phyloP scores from a whole-genome alignment of 2,888 invertebrate species.

The Protodeltote pygarga region DNA sequence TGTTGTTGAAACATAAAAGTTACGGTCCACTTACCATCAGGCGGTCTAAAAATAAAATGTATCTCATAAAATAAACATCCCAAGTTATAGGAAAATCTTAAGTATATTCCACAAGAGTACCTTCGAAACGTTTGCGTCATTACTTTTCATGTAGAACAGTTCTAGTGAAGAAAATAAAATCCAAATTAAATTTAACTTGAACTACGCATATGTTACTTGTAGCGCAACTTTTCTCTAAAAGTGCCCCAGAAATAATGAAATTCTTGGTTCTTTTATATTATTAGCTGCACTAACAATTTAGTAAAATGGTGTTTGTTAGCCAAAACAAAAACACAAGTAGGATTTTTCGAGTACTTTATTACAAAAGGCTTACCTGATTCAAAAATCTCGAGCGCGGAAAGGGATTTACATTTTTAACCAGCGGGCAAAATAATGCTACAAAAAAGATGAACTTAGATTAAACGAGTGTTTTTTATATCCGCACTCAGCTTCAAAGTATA shows the following conservation, averaged over 20 bases:
- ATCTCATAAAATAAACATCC: constrained; percentile 40
- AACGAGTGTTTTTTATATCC: constrained; percentile 45
- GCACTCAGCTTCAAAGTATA: constrained; percentile 18
- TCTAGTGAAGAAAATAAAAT: constrained; percentile 41
- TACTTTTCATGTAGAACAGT: constrained; percentile 38
- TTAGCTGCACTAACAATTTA: constrained; percentile 45
- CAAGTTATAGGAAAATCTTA: constrained; percentile 33
- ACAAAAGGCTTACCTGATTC: constrained; percentile 76
- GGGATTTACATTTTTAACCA: constrained; percentile 73
- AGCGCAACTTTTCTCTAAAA: constrained; percentile 30
- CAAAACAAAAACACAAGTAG: constrained; percentile 67
- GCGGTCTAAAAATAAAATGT: too few species aligned
- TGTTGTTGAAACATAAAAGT: too few species aligned
- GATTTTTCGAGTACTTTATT: constrained; percentile 71
- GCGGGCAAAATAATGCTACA: constrained; percentile 59
- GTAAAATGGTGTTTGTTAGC: constrained; percentile 47
- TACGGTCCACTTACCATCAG: too few species aligned
- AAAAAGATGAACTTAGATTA: constrained; percentile 60
- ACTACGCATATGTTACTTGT: constrained; percentile 40
- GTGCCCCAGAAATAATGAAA: constrained; percentile 24
- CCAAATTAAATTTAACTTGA: constrained; percentile 47
- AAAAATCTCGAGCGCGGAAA: constrained; percentile 67
- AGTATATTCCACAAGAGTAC: constrained; percentile 40
- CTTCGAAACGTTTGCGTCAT: constrained; percentile 34
- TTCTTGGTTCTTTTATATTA: constrained; percentile 46